Conservation (phyloP, 1,140 invertebrate species). For the Ooceraea biroi region DNA sequence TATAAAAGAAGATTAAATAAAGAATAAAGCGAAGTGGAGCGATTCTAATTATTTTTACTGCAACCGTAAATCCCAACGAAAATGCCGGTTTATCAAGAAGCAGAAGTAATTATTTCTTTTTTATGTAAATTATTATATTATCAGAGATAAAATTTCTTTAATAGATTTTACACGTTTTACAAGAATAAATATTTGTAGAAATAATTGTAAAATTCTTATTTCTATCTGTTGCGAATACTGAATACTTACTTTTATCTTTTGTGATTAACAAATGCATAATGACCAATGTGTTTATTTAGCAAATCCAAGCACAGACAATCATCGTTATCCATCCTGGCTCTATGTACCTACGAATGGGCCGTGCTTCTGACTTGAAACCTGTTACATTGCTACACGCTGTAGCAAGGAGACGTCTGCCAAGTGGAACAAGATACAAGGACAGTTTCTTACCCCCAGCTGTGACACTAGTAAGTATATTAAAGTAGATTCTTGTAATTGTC, state of each 20-base stretch:
- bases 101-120: constrained; percentile 76
- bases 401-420: constrained; percentile 89
- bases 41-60: constrained; percentile 28
- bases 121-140: neutral
- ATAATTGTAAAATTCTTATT: constrained; percentile 33
- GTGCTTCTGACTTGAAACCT: constrained; percentile 95
- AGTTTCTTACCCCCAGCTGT: constrained; percentile 89
- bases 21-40: neutral
- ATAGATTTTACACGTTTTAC: no score
- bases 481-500: neutral
- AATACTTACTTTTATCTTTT: neutral
- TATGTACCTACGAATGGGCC: constrained; percentile 94
- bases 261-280: neutral
- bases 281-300: constrained; percentile 83
- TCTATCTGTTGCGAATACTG: constrained; percentile 16
- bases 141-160: neutral
- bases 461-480: constrained; percentile 82
- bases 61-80: constrained; percentile 9
- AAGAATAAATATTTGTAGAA: constrained; percentile 20
- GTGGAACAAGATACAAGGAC: constrained; percentile 88
- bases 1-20: neutral
- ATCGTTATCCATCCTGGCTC: constrained; percentile 98
- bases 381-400: constrained; percentile 95
- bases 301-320: constrained; percentile 92
- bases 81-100: constrained; percentile 84